Conservation (phyloP, 35 echinoderm and acorn worm genomes). For the Patiria miniata region DNA sequence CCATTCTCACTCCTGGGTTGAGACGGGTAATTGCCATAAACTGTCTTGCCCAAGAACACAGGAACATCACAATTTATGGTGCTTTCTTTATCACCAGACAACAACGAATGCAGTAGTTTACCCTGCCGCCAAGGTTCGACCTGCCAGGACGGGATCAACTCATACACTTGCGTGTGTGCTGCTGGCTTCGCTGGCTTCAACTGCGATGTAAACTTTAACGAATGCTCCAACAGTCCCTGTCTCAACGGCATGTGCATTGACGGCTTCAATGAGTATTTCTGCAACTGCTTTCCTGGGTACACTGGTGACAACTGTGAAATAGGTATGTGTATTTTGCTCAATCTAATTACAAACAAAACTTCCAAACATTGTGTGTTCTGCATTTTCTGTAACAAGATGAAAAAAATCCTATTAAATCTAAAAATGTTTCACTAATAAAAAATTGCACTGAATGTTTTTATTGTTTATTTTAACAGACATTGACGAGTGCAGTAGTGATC, state of each 20-base stretch:
- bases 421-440: too few relatives aligned
- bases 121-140: conserved; percentile 50
- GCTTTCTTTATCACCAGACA: neutral
- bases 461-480: conserved; percentile 48
- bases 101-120: conserved; percentile 55
- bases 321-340: neutral
- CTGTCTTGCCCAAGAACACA: too few relatives aligned
- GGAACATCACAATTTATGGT: neutral
- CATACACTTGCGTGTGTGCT: conserved; percentile 55
- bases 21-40: too few relatives aligned
- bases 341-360: too few relatives aligned
- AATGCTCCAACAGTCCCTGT: conserved; percentile 49
- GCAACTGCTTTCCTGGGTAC: conserved; percentile 41
- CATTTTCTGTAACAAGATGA: too few relatives aligned
- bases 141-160: conserved; percentile 52
- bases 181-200: conserved; percentile 47
- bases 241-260: conserved; percentile 34
- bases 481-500: conserved; percentile 70
- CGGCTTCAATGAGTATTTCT: conserved; percentile 44
- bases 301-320: conserved; percentile 54
- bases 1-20: too few relatives aligned
- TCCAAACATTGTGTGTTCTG: too few relatives aligned
- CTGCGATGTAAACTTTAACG: conserved; percentile 52
- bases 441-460: neutral
- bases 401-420: too few relatives aligned